These are phyloP conservation scores for Drosophila virilis DNA, from an alignment of 1,140 invertebrate genomes.

Conservation along the genomic window DNA sequence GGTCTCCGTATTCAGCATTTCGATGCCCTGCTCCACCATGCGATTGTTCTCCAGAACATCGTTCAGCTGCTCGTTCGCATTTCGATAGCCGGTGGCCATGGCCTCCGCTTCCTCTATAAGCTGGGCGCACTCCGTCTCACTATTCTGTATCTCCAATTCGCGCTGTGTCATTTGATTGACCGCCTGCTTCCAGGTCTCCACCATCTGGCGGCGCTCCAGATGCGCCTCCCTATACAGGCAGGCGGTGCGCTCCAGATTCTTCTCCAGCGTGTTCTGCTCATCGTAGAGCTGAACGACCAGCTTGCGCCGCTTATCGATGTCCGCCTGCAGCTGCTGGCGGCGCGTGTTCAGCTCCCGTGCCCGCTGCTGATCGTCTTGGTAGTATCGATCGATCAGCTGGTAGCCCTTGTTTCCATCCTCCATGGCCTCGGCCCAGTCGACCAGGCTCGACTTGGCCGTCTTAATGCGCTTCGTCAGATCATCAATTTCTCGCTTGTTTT, in stretches of 20 bases:
- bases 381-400: conserved; percentile 86
- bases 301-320: conserved; percentile 71
- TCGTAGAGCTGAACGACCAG: conserved; percentile 67
- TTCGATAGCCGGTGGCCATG: conserved; percentile 31
- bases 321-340: conserved; percentile 80
- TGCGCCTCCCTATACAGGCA: conserved; percentile 76
- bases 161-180: conserved; percentile 81
- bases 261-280: conserved; percentile 77
- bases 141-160: conserved; percentile 64
- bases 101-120: conserved; percentile 20
- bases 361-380: conserved; percentile 86
- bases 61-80: conserved; percentile 54
- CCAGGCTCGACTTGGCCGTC: conserved; percentile 86
- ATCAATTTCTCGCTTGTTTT: conserved; percentile 85
- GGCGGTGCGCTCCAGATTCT: conserved; percentile 76
- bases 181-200: conserved; percentile 81
- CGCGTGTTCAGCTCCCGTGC: conserved; percentile 85
- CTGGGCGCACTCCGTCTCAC: conserved; percentile 49
- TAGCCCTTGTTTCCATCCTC: conserved; percentile 86
- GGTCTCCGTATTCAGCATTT: conserved; percentile 63
- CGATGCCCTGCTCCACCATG: conserved; percentile 65
- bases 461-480: conserved; percentile 85
- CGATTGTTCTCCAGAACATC: conserved; percentile 73
- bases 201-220: conserved; percentile 75
- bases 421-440: conserved; percentile 86